A percentile compares a stretch with the other conserved stretches of the same genome.
Conservation (phyloP, 2,888 invertebrate species). For the Nomada fucata region DNA sequence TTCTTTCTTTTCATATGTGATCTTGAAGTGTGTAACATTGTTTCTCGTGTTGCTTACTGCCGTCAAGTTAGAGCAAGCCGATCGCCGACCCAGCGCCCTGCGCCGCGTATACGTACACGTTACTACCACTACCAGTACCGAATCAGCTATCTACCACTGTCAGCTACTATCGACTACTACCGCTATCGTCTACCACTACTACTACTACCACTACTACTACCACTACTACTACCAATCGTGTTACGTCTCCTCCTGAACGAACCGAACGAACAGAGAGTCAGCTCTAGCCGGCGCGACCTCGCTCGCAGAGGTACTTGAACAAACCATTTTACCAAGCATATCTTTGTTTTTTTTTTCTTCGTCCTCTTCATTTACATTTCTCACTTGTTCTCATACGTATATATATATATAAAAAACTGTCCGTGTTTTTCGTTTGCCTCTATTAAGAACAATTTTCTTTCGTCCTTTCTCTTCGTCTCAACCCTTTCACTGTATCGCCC, state of each 20-base stretch:
- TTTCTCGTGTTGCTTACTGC: conserved; percentile 80
- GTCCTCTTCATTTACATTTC: background rate
- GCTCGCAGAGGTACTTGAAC: conserved; percentile 83
- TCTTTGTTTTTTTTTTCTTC: conserved; percentile 34
- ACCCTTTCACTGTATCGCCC: background rate
- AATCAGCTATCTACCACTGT: conserved; percentile 82
- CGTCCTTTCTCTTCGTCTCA: background rate
- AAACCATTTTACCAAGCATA: conserved; percentile 70
- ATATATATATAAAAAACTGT: background rate
- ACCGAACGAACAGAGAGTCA: conserved; percentile 80
- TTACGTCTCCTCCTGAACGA: conserved; percentile 83
- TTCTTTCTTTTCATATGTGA: conserved; percentile 50
- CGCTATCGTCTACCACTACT: conserved; percentile 80
- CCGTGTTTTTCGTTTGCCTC: background rate
- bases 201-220: conserved; percentile 77
- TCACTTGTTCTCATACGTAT: background rate
- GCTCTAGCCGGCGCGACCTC: conserved; percentile 82
- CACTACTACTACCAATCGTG: conserved; percentile 81
- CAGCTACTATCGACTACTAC: conserved; percentile 80
- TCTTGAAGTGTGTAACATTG: conserved; percentile 70
- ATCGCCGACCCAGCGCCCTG: conserved; percentile 82
- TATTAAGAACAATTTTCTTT: background rate
- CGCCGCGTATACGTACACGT: conserved; percentile 83
- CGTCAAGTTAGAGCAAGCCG: conserved; percentile 83
- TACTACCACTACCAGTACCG: conserved; percentile 79